These are phyloP conservation scores for Agriotes lineatus DNA, from an alignment of 2,888 invertebrate species.

Conservation along the genomic window DNA sequence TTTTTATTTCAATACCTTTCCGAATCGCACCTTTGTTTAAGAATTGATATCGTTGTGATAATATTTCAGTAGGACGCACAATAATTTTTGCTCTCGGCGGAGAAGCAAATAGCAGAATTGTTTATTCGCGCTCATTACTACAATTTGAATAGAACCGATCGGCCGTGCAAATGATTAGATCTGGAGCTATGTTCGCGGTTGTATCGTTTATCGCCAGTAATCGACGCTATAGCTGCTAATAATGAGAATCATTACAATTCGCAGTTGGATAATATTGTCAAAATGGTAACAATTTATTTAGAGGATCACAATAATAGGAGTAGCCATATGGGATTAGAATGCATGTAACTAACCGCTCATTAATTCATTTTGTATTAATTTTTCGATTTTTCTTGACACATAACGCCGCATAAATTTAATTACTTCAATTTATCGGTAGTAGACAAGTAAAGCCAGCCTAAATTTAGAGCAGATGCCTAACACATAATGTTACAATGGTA, in stretches of 20 bases:
- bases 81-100: slow-evolving; percentile 3
- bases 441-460: too few relatives aligned
- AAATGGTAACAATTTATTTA: too few relatives aligned
- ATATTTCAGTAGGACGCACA: slow-evolving; percentile 18
- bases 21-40: slow-evolving; percentile 32
- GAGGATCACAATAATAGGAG: too few relatives aligned
- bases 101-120: slow-evolving; percentile 1
- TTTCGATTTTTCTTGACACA: too few relatives aligned
- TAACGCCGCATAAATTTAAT: too few relatives aligned
- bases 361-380: too few relatives aligned
- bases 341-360: too few relatives aligned
- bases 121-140: neutral
- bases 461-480: too few relatives aligned
- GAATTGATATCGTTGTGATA: slow-evolving; percentile 32
- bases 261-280: neutral
- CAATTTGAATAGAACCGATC: neutral
- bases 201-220: slow-evolving; percentile 2
- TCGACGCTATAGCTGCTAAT: neutral
- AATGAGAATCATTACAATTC: neutral
- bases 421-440: too few relatives aligned
- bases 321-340: too few relatives aligned
- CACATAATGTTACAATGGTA: too few relatives aligned
- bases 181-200: neutral
- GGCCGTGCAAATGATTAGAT: slow-evolving; percentile 16
- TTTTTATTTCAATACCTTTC: slow-evolving; percentile 46